Evolutionary conservation across 2,113 vertebrate species (phyloP).

Genomic region (Tympanuchus pallidicinctus): DNA sequence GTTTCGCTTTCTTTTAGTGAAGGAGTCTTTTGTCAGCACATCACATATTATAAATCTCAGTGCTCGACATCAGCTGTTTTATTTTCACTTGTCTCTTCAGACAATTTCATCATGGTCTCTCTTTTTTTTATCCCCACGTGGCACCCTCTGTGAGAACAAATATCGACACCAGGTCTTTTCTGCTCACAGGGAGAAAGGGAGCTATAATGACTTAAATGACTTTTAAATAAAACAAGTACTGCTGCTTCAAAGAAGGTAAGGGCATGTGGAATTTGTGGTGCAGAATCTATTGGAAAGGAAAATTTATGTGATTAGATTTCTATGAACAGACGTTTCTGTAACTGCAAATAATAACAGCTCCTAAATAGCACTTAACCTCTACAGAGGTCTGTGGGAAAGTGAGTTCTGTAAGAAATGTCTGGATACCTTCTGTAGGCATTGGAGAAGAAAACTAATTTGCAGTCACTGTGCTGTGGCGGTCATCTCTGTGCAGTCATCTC

Average conservation of each 20-base stretch:
- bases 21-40: background rate
- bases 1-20: background rate
- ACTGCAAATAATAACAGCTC: background rate
- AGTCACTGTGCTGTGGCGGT: background rate
- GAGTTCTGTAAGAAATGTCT: background rate
- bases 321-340: background rate
- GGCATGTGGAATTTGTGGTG: background rate
- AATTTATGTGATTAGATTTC: background rate
- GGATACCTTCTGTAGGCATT: background rate
- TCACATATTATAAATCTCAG: conserved; percentile 6
- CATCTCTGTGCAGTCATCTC: background rate
- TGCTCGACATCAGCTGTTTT: background rate
- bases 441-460: background rate
- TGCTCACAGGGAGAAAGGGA: background rate
- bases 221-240: background rate
- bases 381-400: background rate
- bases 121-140: background rate
- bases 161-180: background rate
- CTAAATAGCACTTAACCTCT: background rate
- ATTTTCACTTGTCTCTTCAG: conserved; percentile 41
- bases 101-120: background rate
- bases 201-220: background rate
- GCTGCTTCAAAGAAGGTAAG: background rate
- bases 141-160: conserved; percentile 9
- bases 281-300: background rate